Base-by-base conservation (phyloP, 2,888 invertebrate genomes). In the Phaedon cochleariae region DNA sequence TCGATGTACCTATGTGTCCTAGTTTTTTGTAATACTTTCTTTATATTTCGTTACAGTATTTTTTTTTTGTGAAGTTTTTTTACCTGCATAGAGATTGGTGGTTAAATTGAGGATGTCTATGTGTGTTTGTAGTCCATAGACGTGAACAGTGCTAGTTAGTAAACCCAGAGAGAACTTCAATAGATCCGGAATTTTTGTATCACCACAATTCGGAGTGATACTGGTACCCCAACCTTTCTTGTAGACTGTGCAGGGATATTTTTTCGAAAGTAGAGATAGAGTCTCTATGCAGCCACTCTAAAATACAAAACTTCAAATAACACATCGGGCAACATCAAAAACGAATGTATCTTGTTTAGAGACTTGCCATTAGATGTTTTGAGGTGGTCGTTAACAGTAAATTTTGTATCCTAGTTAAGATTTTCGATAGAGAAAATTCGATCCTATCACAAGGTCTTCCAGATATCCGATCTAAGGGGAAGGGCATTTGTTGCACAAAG, bases 201-300 rank as follows among this genome's bases (percentile, higher is more conserved):
- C 61, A 9, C 62, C 61, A 41, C 26, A 61, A n/a, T 63, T 61
- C 41, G 59, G 51, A 52, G 64, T 62, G 57, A 57, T 67, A 29
- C 58, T 71, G 3, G 64, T 90, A 67, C 87, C 86, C 89, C 93
- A 95, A 0, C 92, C 88, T 18, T 85, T 86, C 7, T 86, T 83
- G 78, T 92, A 90, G 18, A 87, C 82, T 72, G 90, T 90, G 1
- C 92, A 90, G 0, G 89, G 86, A 83, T 90, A 95, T 20, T 84
- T 84, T 54, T 85, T 86, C 53, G 91, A 90, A 34, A 95, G 82
- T 3, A 86, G 79, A 73, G 88, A 87, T 1, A 96, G 83, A 0
- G 93, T 88, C 81, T 92, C 89, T 74, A 89, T 86, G 76, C 89
- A 90, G 0, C 92, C 92, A 75, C 85, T 85, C 86, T 89, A 67